Evolutionary conservation across 2,888 invertebrate genomes (phyloP).

Genomic region (Drosophila borealis): DNA sequence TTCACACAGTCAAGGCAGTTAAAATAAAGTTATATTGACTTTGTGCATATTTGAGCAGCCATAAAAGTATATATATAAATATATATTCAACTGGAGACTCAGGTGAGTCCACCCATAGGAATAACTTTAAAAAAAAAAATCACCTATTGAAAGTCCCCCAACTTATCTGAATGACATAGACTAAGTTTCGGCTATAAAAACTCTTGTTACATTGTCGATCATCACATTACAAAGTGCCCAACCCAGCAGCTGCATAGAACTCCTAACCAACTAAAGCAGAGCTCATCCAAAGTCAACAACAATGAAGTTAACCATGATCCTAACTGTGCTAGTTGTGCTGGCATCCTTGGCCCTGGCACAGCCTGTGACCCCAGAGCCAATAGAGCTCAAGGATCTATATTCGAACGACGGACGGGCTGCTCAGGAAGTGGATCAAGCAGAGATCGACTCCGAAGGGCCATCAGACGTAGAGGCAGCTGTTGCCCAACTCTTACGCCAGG

Average conservation of each 20-base stretch:
- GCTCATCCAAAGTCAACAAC: not conserved
- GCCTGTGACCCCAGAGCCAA: not conserved
- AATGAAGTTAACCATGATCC: conserved; percentile 12
- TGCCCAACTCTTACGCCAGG: conserved; percentile 1
- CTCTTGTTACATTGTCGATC: not conserved
- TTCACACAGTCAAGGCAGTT: not conserved
- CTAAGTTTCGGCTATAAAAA: conserved; percentile 1
- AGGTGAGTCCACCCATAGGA: not conserved
- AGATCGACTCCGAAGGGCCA: not conserved
- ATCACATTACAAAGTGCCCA: not conserved
- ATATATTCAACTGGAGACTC: not conserved
- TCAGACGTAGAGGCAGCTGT: conserved; percentile 5
- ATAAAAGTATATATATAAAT: not conserved
- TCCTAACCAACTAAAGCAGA: not conserved
- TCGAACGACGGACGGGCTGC: not conserved
- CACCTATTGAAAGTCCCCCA: not conserved
- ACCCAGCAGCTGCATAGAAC: not conserved
- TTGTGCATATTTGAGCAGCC: not conserved
- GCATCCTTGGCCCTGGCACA: conserved; percentile 6
- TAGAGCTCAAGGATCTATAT: not conserved
- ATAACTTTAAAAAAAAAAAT: not conserved
- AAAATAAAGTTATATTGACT: not conserved
- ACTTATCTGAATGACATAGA: conserved; percentile 7
- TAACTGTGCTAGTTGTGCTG: not conserved
- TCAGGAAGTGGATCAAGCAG: not conserved